Evolutionary conservation across 2,797 vertebrate species (phyloP).

Genomic region (Microcaecilia unicolor): DNA sequence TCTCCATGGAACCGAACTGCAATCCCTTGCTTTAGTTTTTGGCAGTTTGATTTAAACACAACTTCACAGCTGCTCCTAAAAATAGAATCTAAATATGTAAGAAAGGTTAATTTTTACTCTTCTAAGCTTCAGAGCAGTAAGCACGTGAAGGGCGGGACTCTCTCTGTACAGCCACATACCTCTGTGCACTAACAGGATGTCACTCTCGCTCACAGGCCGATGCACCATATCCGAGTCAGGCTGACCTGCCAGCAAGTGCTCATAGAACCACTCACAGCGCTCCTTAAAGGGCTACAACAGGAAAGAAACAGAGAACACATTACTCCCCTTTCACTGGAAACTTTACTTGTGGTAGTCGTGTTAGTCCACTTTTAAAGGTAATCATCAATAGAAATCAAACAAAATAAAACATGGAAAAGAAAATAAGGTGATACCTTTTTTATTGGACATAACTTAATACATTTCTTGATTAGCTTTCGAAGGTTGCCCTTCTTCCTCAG

Average conservation of each 20-base stretch:
- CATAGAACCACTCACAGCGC: constrained; percentile 97
- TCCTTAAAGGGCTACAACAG: constrained; percentile 86
- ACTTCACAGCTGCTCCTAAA: constrained; percentile 98
- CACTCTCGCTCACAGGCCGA: constrained; percentile 89
- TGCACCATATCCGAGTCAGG: constrained; percentile 96
- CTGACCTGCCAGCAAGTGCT: constrained; percentile 84
- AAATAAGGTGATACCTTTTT: too few species aligned
- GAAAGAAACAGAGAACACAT: constrained; percentile 3
- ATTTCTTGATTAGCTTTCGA: too few species aligned
- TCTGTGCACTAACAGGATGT: constrained; percentile 93
- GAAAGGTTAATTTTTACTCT: constrained; percentile 41
- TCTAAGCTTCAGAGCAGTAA: background rate
- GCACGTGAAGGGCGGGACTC: background rate
- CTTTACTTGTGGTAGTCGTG: too few species aligned
- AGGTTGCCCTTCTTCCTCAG: too few species aligned
- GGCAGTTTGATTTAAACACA: constrained; percentile 91
- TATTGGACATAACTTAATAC: too few species aligned
- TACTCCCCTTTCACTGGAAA: background rate
- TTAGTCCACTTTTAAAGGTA: too few species aligned
- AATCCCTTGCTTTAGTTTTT: constrained; percentile 94
- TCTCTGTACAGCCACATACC: constrained; percentile 64
- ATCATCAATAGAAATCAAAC: too few species aligned
- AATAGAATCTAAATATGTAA: constrained; percentile 80
- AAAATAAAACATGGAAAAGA: too few species aligned
- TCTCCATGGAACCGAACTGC: constrained; percentile 96